Evolutionary conservation across 1,140 invertebrate genomes (phyloP).

Genomic region (Hirudo medicinalis): DNA sequence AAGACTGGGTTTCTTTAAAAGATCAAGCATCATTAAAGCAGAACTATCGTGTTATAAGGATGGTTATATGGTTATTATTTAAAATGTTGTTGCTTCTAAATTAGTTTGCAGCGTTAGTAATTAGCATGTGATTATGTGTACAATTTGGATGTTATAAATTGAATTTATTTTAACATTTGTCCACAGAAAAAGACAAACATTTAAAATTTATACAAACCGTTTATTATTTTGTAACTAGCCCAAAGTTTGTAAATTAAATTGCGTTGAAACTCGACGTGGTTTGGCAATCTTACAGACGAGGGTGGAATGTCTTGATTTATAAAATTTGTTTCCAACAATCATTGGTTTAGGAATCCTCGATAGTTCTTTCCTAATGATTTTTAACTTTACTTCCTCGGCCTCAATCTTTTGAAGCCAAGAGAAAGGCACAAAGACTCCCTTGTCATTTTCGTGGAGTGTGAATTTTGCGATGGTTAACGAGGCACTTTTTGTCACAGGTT

Average conservation of each 20-base stretch:
- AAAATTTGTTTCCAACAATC: not conserved
- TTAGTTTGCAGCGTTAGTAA: too few relatives aligned
- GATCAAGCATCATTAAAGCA: too few relatives aligned
- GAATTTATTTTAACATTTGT: not conserved
- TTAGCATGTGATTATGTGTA: too few relatives aligned
- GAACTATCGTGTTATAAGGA: too few relatives aligned
- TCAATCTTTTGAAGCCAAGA: constrained; percentile 4
- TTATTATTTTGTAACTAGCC: not conserved
- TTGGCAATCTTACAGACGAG: constrained; percentile 4
- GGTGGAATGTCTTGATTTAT: not conserved
- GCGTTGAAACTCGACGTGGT: not conserved
- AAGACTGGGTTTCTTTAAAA: too few relatives aligned
- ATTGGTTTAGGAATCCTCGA: not conserved
- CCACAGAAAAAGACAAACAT: not conserved
- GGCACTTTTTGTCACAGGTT: not conserved
- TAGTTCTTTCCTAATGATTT: constrained; percentile 4
- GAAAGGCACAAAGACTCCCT: constrained; percentile 2
- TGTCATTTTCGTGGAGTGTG: constrained; percentile 2
- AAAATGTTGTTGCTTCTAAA: too few relatives aligned
- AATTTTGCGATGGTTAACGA: not conserved
- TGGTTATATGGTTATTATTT: too few relatives aligned
- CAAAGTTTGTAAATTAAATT: not conserved
- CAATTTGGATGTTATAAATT: not conserved
- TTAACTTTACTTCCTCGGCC: constrained; percentile 4
- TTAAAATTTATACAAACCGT: not conserved